These are phyloP conservation scores for Capitulum mitella DNA, from an alignment of 2,888 invertebrate species.

Conservation along the genomic window DNA sequence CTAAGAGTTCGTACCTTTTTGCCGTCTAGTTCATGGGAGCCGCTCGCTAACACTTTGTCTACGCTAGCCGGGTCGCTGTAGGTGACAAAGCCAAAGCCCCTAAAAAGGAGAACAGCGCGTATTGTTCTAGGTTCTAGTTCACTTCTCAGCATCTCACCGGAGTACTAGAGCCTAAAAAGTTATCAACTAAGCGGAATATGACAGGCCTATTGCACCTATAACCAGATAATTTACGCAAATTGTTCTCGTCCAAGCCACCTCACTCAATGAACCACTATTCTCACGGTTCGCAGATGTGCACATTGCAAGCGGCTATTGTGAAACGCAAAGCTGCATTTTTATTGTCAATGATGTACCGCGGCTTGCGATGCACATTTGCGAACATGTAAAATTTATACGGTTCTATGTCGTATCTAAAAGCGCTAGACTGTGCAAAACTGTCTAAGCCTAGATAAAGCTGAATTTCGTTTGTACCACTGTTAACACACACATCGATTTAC, in stretches of 20 bases:
- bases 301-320: neutral
- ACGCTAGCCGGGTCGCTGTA: slow-evolving; percentile 96
- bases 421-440: neutral
- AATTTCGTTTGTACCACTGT: neutral
- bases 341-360: neutral
- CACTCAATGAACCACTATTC: neutral
- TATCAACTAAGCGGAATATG: neutral
- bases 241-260: neutral
- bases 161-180: slow-evolving; percentile 3
- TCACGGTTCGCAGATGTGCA: neutral
- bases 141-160: neutral
- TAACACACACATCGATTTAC: too few relatives aligned
- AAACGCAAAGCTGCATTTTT: neutral
- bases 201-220: neutral
- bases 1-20: slow-evolving; percentile 71
- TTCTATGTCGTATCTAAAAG: slow-evolving; percentile 1
- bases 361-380: neutral
- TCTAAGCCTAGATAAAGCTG: neutral
- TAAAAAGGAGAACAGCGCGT: slow-evolving; percentile 42
- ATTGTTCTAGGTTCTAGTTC: slow-evolving; percentile 10
- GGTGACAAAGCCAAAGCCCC: slow-evolving; percentile 99
- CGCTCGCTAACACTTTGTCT: slow-evolving; percentile 97
- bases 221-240: neutral
- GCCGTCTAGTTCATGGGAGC: slow-evolving; percentile 97
- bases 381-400: neutral